Conservation (phyloP, 1,140 invertebrate genomes). For the Phortica variegata region DNA sequence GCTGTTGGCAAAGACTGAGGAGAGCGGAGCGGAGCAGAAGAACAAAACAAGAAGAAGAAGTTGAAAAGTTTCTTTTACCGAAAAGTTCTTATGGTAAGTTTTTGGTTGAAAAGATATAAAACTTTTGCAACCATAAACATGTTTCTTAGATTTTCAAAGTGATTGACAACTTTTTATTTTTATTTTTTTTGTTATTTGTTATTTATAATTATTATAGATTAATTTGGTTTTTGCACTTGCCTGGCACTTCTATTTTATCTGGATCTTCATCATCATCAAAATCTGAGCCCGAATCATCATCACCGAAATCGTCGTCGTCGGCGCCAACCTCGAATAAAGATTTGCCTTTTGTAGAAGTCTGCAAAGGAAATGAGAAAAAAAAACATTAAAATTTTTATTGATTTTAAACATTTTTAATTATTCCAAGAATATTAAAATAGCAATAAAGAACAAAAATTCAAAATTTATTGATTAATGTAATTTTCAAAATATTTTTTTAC, state of each 20-base stretch:
- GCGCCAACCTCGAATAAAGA: slow-evolving; percentile 31
- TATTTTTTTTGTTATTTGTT: too few species aligned
- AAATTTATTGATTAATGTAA: background rate
- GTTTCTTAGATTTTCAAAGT: too few species aligned
- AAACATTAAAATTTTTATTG: background rate
- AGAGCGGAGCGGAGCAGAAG: too few species aligned
- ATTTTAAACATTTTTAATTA: background rate
- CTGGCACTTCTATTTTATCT: slow-evolving; percentile 86
- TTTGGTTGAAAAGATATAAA: too few species aligned
- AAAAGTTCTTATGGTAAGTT: too few species aligned
- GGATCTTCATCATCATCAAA: slow-evolving; percentile 88
- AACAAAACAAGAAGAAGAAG: too few species aligned
- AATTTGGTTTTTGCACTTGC: too few species aligned
- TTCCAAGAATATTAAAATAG: background rate
- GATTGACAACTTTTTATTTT: too few species aligned
- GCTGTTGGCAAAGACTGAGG: too few species aligned
- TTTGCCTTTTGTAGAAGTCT: slow-evolving; percentile 50
- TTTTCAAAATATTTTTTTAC: background rate
- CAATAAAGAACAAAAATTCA: background rate
- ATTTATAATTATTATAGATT: too few species aligned
- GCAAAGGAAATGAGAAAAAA: slow-evolving; percentile 5
- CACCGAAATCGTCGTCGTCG: slow-evolving; percentile 58
- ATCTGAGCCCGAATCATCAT: slow-evolving; percentile 73
- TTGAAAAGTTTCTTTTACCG: too few species aligned
- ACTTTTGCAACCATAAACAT: too few species aligned